phyloP scores from a whole-genome alignment of 1,140 invertebrate species.

The Polypedilum vanderplanki region DNA sequence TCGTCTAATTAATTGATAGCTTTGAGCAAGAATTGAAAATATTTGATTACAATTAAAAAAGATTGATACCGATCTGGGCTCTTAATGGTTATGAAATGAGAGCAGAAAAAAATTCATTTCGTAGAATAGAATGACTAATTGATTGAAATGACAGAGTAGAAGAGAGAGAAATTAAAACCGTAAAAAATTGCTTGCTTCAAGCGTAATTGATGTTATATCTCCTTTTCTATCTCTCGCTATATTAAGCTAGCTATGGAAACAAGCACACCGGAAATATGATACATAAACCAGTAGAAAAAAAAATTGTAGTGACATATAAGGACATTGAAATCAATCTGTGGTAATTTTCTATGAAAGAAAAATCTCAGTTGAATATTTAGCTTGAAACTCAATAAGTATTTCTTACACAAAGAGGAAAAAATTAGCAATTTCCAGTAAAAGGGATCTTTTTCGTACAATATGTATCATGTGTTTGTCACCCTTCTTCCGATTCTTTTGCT shows the following conservation, averaged over 20 bases:
- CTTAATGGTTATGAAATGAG: too few relatives aligned
- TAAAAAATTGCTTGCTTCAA: neutral
- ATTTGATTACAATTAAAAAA: too few relatives aligned
- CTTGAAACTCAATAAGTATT: slow-evolving; percentile 1
- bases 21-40: too few relatives aligned
- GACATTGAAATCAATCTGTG: slow-evolving; percentile 11
- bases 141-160: neutral
- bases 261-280: neutral
- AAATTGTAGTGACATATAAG: neutral
- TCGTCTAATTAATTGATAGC: too few relatives aligned
- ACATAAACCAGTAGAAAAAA: neutral
- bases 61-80: too few relatives aligned
- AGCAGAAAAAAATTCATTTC: too few relatives aligned
- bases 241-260: neutral
- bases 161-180: neutral
- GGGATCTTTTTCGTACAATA: neutral
- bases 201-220: neutral
- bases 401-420: neutral
- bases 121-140: too few relatives aligned
- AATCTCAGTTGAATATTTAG: neutral
- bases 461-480: neutral
- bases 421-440: neutral
- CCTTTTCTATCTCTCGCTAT: neutral
- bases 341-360: neutral
- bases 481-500: neutral